Evolutionary conservation across 1,140 invertebrate genomes (phyloP).

Genomic region (Hycleus phaleratus): DNA sequence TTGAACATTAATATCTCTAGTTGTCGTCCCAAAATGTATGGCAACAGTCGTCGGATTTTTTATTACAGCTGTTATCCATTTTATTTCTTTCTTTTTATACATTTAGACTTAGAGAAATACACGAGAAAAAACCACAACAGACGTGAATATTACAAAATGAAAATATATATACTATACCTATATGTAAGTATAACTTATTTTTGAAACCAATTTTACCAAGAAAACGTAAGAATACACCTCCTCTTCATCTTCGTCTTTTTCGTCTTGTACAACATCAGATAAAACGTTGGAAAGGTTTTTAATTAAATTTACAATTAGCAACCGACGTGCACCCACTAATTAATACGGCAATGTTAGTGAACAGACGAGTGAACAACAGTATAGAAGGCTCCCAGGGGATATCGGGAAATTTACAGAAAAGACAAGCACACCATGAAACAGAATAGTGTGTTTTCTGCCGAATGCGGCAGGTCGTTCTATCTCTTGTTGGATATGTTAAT

Average conservation of each 20-base stretch:
- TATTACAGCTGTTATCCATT: constrained; percentile 5
- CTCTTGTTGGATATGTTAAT: constrained; percentile 24
- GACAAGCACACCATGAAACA: constrained; percentile 6
- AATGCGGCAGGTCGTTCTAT: background rate
- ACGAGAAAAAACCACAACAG: background rate
- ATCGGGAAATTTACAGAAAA: background rate
- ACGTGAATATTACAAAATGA: background rate
- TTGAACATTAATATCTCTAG: constrained; percentile 30
- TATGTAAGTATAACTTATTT: too few relatives aligned
- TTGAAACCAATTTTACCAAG: too few relatives aligned
- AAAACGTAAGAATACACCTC: constrained; percentile 28
- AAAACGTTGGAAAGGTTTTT: constrained; percentile 26
- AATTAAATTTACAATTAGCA: constrained; percentile 37
- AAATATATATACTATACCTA: background rate
- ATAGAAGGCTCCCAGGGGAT: constrained; percentile 13
- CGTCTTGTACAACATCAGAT: constrained; percentile 25
- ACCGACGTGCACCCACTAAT: constrained; percentile 35
- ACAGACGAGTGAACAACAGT: background rate
- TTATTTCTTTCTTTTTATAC: too few relatives aligned
- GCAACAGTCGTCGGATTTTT: constrained; percentile 3
- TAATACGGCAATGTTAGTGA: constrained; percentile 24
- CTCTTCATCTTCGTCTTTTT: constrained; percentile 20
- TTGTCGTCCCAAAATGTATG: constrained; percentile 12
- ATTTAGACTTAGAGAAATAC: background rate
- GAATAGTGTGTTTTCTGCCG: constrained; percentile 2